Evolutionary conservation across 2,888 invertebrate species (phyloP), one percentile per base, ranked within the genome.

Genomic region (Vesta saturnalis): DNA sequence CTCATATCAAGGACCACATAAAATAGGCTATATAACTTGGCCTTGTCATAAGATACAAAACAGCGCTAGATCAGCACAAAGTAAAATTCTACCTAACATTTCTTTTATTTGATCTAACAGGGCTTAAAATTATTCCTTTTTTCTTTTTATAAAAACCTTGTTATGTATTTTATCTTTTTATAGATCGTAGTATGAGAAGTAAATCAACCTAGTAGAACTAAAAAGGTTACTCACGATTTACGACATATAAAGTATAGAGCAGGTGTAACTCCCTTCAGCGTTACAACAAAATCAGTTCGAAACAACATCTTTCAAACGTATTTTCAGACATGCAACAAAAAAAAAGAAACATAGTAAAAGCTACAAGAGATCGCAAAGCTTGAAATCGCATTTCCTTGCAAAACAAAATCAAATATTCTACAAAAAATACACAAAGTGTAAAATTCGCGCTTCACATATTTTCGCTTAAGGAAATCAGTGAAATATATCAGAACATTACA

Each of bases 321-420:
- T 67, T 64, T 64, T 60, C 64, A 49, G 64, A 23, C 57, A 65
- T 14, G 57, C 58, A 57, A 55, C 60, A 69, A 60, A 57, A 61
- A 69, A 66, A 57, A 57, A 19, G 22, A n/a, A n/a, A 57, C 64
- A 49, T 58, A 70, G 58, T 55, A 52, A 67, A 67, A 67, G 60
- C 60, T 35, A 23, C 46, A 52, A 58, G 56, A 70, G 62, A 64
- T 64, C 64, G 56, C 49, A 47, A 55, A 64, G 62, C 55, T 21
- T 60, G 61, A 67, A 71, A 67, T 64, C 62, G 68, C 61, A 68
- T 71, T 67, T 71, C 54, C 64, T 67, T 22, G 46, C 59, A 62
- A 58, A 64, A 71, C 64, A 65, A 68, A 65, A 71, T 71, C 64
- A 58, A 67, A 67, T 64, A 60, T 67, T 49, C 62, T 52, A 60